Evolutionary conservation across 2,888 invertebrate species (phyloP), one percentile per base, ranked within the genome.

Genomic region (Agapostemon virescens): DNA sequence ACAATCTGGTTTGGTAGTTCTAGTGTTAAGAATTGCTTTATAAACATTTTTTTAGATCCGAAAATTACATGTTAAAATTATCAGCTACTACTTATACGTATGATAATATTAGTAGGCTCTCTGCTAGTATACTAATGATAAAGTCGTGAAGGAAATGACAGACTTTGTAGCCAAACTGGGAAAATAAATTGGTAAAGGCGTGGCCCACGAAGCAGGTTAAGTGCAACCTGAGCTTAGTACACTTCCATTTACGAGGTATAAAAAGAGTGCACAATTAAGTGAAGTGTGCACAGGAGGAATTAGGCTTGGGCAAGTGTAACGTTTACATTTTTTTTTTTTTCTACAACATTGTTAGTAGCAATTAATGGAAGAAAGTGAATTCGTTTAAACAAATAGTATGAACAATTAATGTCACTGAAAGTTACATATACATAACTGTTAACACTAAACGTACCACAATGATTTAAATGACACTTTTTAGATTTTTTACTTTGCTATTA

Each of bases 161-260:
- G 63, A 69, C 52, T 69, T 63, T 69, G 49, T 38, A n/a, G 38
- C 52, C 55, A 69, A 64, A n/a, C 74, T 42, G 36, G 69, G 68
- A 78, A 74, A 74, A 78, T 74, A 78, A 78, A 78, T 74, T 78
- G 69, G 69, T 52, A 64, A 78, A 78, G 77, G 77, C 74, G 77
- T 74, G 74, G 77, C 64, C 55, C 30, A 40, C 40, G 38, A 67
- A 67, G 52, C 69, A 74, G 52, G 69, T 69, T 74, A 17, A 52
- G 69, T 38, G 77, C 69, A 74, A 74, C 69, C 69, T 69, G 69
- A 77, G 66, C 73, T 72, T 33, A 40, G 30, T 45, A 30, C 45
- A 61, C 72, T n/a, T 61, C 58, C 45, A 45, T 73, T 61, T 68
- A 63, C 40, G 45, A 42, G 67, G 20, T 45, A 67, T 42, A 30